Base-by-base conservation (phyloP, 2,888 invertebrate genomes). In the Cataglyphis altisquamis region DNA sequence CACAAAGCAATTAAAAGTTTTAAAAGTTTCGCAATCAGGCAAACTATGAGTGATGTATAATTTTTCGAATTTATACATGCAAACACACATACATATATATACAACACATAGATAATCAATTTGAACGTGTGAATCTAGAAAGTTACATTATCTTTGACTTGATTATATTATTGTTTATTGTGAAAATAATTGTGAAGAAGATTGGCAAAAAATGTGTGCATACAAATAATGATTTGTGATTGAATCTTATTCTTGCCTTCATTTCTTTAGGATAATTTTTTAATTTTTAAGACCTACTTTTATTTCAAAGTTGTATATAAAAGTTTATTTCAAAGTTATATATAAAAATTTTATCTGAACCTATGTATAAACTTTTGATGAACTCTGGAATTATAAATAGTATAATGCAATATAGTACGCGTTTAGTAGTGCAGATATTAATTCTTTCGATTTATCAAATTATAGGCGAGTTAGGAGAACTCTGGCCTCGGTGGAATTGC, bases 401-500 rank as follows among this genome's bases (percentile, higher is more conserved):
- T 25, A 25, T 25, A 25, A 10, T 36, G 32, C 12, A 3, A 21
- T 21, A 29, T 18, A 29, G 48, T 63, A 12, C 18, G 64, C 3
- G 0, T 63, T 62, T 32, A 10, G 1, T 25, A 25, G 1, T 45
- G 15, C 9, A 18, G 12, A 6, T 39, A 15, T 52, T 57, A 64
- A 62, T 66, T 63, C 1, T 63, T 45, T 29, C 0, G 12, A 52
- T 25, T 70, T 48, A 29, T 57, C 12, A 8, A 60, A 70, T 70
- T 80, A 4, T 60, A 80, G 78, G 12, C 60, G 97, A 96, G 96
- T 97, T 93, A 96, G 99, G 92, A 97, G 97, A 95, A 97, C 97
- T 94, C 96, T 99, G 94, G 97, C 97, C 89, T 96, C 97, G 91
- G 96, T 96, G 88, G 98, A 98, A 94, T 95, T 98, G 93, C 96